Evolutionary conservation across 2,113 vertebrate genomes (phyloP).

Genomic region (Prionailurus viverrinus): DNA sequence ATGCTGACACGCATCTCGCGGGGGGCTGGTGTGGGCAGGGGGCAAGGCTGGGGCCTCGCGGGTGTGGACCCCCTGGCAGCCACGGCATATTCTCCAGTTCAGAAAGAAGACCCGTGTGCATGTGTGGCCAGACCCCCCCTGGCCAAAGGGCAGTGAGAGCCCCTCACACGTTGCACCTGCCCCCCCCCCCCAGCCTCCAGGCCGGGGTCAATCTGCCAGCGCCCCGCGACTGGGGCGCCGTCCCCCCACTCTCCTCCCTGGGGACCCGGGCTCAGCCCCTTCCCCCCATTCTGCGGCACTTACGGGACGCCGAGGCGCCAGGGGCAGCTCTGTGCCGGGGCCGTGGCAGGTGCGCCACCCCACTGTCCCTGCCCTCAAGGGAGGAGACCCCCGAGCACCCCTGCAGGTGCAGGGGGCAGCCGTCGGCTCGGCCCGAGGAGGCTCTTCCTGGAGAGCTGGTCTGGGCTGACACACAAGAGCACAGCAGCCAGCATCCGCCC

Average conservation of each 20-base stretch:
- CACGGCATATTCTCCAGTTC: rapidly evolving
- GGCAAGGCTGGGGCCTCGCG: neutral
- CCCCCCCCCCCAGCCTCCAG: neutral
- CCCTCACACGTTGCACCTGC: neutral
- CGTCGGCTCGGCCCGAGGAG: neutral
- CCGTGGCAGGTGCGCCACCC: neutral
- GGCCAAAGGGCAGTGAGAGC: neutral
- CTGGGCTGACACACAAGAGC: no score
- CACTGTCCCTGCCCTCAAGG: neutral
- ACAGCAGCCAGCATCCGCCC: neutral
- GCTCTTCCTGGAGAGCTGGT: neutral
- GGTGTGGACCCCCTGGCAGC: neutral
- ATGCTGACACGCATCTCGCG: rapidly evolving
- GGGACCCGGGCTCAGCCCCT: neutral
- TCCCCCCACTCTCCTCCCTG: neutral
- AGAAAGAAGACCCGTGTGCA: neutral
- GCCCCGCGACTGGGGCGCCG: neutral
- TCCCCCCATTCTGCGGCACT: rapidly evolving
- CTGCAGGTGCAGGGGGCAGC: neutral
- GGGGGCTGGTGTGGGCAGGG: neutral
- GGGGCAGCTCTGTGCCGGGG: neutral
- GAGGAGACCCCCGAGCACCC: neutral
- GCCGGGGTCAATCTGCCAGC: neutral
- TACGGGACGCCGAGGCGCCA: neutral
- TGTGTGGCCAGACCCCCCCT: neutral